Evolutionary conservation across 23 tunicate genomes (phyloP), one percentile per base, ranked within the genome.

Genomic region (Halocynthia roretzi): DNA sequence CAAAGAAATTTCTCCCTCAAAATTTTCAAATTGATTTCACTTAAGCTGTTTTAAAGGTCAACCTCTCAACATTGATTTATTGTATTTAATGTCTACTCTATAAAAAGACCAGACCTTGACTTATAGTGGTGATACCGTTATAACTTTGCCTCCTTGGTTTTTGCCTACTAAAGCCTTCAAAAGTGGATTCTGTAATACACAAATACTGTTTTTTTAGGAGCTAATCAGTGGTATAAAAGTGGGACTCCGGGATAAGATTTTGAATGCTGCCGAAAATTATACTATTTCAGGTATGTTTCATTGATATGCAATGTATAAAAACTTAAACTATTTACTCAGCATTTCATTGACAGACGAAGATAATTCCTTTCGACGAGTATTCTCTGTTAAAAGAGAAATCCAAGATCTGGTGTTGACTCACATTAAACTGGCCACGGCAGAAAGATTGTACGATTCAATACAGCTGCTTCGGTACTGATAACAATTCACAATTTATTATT

Each of bases 331-430:
- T 58, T 14, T 58, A 58, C 63, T 14, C 63, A 14, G 63, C 17
- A 58, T 58, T 58, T 65, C 19, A 20, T 15, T 58, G 11, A 6
- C 51, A 19, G 62, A 56, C 51, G 53, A 67, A 22, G 76, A 68
- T 49, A 19, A 7, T 53, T 15, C 70, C 8, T 53, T 5, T 40
- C 51, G 66, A 17, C 49, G 7, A 20, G 78, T 60, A 20, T 44
- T 80, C 12, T 50, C 8, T 19, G 73, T 71, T 6, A 85, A 77
- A 5, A 64, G 64, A 17, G 62, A 80, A 11, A 85, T 85, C 17
- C 84, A 85, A 72, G 64, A 80, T 51, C 10, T 77, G 62, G 90
- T 85, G 58, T 69, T 85, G 10, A 68, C 74, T 19, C 84, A 85
- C 19, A 80, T 85, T 20, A 85, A 85, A 64, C 19, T 63, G 7